These are phyloP conservation scores for Ptychochromis oligacanthus DNA, from an alignment of 2,113 vertebrate species.

Conservation along the genomic window DNA sequence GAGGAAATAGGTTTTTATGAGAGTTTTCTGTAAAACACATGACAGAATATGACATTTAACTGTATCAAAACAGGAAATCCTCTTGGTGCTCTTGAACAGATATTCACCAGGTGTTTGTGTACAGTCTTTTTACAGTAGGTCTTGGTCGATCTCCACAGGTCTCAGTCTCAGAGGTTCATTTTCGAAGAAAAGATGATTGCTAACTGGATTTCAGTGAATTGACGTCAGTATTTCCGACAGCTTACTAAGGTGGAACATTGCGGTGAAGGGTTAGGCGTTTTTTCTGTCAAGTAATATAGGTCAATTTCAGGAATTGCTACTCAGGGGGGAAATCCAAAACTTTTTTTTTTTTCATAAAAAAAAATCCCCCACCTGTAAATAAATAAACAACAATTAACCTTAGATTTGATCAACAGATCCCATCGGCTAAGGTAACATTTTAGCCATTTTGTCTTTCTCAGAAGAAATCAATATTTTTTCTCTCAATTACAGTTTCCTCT, in stretches of 20 bases:
- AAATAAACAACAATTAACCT: constrained; percentile 2
- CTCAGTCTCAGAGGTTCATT: constrained; percentile 38
- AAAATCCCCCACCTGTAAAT: constrained; percentile 17
- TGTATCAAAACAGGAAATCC: constrained; percentile 82
- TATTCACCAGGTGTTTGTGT: constrained; percentile 58
- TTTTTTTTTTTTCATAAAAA: background rate
- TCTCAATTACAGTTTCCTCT: constrained; percentile 85
- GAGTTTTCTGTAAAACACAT: constrained; percentile 51
- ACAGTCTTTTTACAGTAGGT: constrained; percentile 21
- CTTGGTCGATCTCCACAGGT: constrained; percentile 34
- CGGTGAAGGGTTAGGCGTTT: constrained; percentile 43
- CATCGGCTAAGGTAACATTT: background rate
- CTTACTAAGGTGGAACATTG: constrained; percentile 40
- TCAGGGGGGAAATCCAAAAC: constrained; percentile 51
- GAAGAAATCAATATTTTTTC: background rate
- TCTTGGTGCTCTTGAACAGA: constrained; percentile 64
- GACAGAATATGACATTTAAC: constrained; percentile 79
- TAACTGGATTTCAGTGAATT: constrained; percentile 70
- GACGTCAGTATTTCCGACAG: constrained; percentile 65
- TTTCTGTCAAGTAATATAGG: constrained; percentile 36
- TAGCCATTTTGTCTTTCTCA: background rate
- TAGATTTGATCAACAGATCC: background rate
- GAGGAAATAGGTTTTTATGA: constrained; percentile 62
- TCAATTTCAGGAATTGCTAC: constrained; percentile 55
- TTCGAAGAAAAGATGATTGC: constrained; percentile 65